Evolutionary conservation across 2,113 vertebrate species (phyloP).

Genomic region (Bothrops jararaca): DNA sequence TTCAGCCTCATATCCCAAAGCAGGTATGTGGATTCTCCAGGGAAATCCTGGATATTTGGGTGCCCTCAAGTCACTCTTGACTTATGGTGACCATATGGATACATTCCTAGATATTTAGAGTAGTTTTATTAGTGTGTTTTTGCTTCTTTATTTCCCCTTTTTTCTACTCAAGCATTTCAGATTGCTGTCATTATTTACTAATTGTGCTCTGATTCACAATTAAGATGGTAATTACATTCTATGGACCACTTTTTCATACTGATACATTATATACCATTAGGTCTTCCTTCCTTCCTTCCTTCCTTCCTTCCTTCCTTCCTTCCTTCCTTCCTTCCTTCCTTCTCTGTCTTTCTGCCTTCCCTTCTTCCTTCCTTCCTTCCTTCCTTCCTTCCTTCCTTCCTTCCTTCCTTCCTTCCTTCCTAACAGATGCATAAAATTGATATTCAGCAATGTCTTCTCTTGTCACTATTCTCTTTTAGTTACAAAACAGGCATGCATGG

Average conservation of each 20-base stretch:
- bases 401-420: neutral
- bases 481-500: neutral
- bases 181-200: neutral
- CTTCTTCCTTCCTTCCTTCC: too few species aligned
- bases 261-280: neutral
- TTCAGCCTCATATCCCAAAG: neutral
- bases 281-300: neutral
- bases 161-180: neutral
- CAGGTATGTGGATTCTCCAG: neutral
- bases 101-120: neutral
- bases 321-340: neutral
- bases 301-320: neutral
- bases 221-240: neutral
- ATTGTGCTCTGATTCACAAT: neutral
- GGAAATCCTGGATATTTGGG: neutral
- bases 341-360: neutral
- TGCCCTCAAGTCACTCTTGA: neutral
- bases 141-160: neutral
- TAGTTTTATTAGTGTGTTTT: neutral
- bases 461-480: neutral
- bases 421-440: neutral
- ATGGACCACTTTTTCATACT: neutral
- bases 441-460: neutral
- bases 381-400: too few species aligned
- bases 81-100: neutral